phyloP scores from a whole-genome alignment of 64 coral and sea anemone species.

The Stylophora pistillata region DNA sequence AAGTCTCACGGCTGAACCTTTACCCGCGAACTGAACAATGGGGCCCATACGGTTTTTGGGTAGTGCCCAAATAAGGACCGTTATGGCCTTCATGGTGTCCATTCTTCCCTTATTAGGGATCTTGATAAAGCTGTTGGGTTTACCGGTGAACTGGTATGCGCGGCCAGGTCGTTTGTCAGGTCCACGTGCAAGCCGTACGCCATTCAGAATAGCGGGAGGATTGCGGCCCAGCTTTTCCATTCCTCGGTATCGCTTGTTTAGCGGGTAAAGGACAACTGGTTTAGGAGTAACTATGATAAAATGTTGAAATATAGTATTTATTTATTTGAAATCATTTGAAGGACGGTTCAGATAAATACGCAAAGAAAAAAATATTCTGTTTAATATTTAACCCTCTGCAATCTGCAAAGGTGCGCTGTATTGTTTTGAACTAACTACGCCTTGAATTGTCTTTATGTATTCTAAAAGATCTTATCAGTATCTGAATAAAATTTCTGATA shows the following conservation, averaged over 20 bases:
- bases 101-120: conserved; percentile 50
- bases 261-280: conserved; percentile 54
- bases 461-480: too few relatives aligned
- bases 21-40: conserved; percentile 44
- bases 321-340: too few relatives aligned
- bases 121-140: conserved; percentile 61
- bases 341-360: not conserved
- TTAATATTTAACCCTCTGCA: too few relatives aligned
- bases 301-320: not conserved
- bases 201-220: conserved; percentile 31
- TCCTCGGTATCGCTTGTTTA: conserved; percentile 23
- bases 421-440: too few relatives aligned
- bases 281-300: conserved; percentile 1
- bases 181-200: conserved; percentile 14
- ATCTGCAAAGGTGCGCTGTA: too few relatives aligned
- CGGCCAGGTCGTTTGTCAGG: conserved; percentile 35
- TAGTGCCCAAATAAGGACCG: conserved; percentile 55
- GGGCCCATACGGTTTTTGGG: conserved; percentile 58
- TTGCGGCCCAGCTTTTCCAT: conserved; percentile 41
- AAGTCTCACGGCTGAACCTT: conserved; percentile 32
- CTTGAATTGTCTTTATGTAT: too few relatives aligned
- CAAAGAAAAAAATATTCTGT: too few relatives aligned
- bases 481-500: not conserved
- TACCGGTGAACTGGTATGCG: conserved; percentile 48
- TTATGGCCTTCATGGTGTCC: conserved; percentile 53